Conservation (phyloP, 2,797 vertebrate genomes). For the Melanotaenia parkinsoni region DNA sequence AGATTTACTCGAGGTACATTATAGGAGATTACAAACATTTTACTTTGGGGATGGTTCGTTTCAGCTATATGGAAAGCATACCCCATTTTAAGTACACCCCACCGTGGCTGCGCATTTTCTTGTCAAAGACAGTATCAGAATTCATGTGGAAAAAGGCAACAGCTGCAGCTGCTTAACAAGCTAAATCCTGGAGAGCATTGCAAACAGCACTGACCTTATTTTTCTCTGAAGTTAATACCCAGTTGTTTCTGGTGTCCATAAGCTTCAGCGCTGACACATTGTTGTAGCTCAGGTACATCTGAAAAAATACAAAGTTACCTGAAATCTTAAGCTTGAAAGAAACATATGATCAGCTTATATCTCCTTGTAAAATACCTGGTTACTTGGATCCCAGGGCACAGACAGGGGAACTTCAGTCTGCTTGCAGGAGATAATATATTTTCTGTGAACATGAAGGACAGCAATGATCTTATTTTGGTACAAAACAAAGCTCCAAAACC, state of each 20-base stretch:
- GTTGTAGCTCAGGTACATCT: slow-evolving; percentile 98
- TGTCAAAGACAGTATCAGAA: slow-evolving; percentile 28
- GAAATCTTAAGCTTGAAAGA: slow-evolving; percentile 21
- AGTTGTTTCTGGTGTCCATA: slow-evolving; percentile 89
- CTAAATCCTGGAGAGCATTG: slow-evolving; percentile 13
- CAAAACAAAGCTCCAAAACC: slow-evolving; percentile 11
- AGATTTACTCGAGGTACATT: not conserved
- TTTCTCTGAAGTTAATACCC: slow-evolving; percentile 89
- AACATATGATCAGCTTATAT: slow-evolving; percentile 12
- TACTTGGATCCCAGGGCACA: slow-evolving; percentile 97
- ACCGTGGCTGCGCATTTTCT: slow-evolving; percentile 15
- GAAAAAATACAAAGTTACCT: slow-evolving; percentile 28
- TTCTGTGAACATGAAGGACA: slow-evolving; percentile 80
- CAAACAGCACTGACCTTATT: slow-evolving; percentile 85
- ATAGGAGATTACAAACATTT: slow-evolving; percentile 13
- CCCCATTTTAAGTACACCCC: slow-evolving; percentile 13
- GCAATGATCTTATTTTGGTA: slow-evolving; percentile 7
- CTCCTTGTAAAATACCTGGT: slow-evolving; percentile 87
- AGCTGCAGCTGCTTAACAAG: slow-evolving; percentile 41
- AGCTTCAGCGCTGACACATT: slow-evolving; percentile 95
- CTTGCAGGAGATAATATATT: slow-evolving; percentile 94
- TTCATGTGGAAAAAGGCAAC: slow-evolving; percentile 18
- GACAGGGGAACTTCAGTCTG: slow-evolving; percentile 91
- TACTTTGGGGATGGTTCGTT: not conserved
- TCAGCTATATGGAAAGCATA: slow-evolving; percentile 26